Conservation (phyloP, 2,113 vertebrate genomes). For the crab-eating macaque (Macaca fascicularis) region DNA sequence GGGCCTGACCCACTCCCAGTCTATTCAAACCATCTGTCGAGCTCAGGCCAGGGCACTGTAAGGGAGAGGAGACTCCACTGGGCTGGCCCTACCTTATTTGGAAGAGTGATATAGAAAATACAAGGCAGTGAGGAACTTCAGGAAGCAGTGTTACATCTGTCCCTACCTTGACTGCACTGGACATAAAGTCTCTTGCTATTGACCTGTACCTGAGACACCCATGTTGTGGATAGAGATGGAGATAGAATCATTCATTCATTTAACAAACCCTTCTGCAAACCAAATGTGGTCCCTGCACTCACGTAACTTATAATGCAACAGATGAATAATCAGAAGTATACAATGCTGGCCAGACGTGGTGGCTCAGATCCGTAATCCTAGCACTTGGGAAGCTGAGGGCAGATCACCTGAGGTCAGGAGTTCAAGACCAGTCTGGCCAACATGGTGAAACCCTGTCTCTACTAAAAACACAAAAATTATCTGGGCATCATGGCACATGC, state of each 20-base stretch:
- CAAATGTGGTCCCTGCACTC: background rate
- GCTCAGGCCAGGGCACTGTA: background rate
- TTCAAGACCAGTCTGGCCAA: no score
- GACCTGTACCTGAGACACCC: background rate
- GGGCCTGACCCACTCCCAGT: background rate
- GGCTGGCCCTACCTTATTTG: background rate
- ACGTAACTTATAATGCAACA: background rate
- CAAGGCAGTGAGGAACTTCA: background rate
- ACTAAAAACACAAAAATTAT: no score
- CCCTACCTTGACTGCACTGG: background rate
- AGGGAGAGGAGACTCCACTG: background rate
- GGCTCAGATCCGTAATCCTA: no score
- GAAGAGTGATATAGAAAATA: background rate
- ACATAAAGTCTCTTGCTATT: conserved; percentile 3
- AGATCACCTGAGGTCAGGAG: no score
- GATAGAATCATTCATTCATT: background rate
- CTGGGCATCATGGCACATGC: no score
- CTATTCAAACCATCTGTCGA: background rate
- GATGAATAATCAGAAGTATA: background rate
- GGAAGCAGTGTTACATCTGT: background rate
- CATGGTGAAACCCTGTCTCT: no score
- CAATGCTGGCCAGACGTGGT: background rate
- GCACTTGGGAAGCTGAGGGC: no score
- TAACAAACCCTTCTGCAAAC: background rate
- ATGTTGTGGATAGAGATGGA: background rate